phyloP scores from a whole-genome alignment of 2,888 invertebrate species.

The Luperina nickerlii region DNA sequence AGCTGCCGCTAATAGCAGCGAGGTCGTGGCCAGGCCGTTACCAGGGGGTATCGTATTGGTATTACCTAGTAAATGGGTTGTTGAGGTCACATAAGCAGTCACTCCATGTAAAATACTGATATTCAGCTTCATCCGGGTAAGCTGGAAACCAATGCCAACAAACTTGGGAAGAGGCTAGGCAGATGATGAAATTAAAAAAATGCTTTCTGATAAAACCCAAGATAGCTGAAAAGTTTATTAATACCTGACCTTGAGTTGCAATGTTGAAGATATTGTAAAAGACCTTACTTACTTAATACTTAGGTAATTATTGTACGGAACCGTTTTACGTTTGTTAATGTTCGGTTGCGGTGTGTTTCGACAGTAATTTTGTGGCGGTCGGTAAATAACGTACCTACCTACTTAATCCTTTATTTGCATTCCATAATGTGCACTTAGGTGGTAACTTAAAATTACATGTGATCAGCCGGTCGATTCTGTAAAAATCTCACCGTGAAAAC shows the following conservation, averaged over 20 bases:
- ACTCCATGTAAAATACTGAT: background rate
- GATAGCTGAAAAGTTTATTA: background rate
- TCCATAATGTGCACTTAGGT: background rate
- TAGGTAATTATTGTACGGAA: slow-evolving; percentile 17
- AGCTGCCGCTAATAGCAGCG: no score
- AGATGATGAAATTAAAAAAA: background rate
- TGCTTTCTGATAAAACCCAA: background rate
- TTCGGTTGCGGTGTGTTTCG: slow-evolving; percentile 15
- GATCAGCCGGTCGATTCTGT: no score
- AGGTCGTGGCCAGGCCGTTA: no score
- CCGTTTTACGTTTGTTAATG: slow-evolving; percentile 2
- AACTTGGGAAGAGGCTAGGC: background rate
- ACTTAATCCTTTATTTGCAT: background rate
- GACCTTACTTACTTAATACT: background rate
- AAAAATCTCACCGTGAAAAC: no score
- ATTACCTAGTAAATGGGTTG: background rate
- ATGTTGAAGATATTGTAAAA: background rate
- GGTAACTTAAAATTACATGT: no score
- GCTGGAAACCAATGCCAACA: no score
- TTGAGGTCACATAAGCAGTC: background rate
- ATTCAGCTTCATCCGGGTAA: background rate
- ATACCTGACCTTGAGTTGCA: background rate
- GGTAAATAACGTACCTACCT: background rate
- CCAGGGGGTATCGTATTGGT: no score
- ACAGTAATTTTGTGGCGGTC: background rate